Evolutionary conservation across 2,113 vertebrate genomes (phyloP), one percentile per base, ranked within the genome.

Genomic region (Siphamia tubifer): DNA sequence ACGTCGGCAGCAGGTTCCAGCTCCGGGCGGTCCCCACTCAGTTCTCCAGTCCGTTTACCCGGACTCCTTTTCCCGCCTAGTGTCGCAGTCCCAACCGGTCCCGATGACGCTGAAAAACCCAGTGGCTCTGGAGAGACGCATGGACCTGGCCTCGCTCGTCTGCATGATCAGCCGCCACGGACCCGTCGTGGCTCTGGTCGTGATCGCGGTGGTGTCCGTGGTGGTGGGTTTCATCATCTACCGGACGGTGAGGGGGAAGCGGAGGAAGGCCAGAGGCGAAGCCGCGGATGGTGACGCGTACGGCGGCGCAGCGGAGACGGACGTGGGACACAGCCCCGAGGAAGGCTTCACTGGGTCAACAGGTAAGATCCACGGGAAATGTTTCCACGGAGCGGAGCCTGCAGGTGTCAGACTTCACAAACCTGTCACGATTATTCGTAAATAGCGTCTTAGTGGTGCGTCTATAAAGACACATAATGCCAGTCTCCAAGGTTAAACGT

Each of bases 141-240:
- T 72, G 40, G 89, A 90, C 17, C 58, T 89, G 82, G 81, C 82
- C 2, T 81, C 85, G n/a, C 42, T 90, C 36, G 87, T 91, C 78
- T 87, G 84, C 71, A 52, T 87, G 85, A 82, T 89, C 34, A 83
- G 76, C 1, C 81, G 83, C 0, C 86, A 87, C 57, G 89, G 86
- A 11, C 83, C 86, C 24, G 80, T 86, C 28, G 82, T 91, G 71
- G 80, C 67, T 16, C 45, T 91, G 52, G 83, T 74, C 1, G 45
- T 88, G 5, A 53, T 89, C 5, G 85, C 82, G 6, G 12, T 87
- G 40, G 52, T 89, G 30, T 90, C 80, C 0, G 66, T 88, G 62
- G 76, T 90, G 68, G 88, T 77, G 10, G 89, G 71, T 1, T 76
- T 91, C 72, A 58, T 90, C 61, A 78, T 92, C 38, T 91, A 92